Percentiles rank a stretch among this genome's conserved stretches.
phyloP scores from a whole-genome alignment of 1,140 invertebrate genomes.

The Drosophila lacertosa region DNA sequence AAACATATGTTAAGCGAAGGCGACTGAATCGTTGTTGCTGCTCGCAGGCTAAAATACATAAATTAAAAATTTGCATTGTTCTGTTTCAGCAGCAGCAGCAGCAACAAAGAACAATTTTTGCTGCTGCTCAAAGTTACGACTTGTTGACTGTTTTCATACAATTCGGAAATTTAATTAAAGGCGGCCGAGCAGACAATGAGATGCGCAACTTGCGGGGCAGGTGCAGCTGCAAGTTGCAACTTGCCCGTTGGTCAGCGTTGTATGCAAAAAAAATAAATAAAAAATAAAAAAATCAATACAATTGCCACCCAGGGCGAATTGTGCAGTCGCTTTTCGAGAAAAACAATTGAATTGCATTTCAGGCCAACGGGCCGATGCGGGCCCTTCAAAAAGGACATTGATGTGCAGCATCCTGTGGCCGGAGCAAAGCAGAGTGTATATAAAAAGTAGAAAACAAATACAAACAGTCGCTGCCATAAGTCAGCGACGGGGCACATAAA shows the following conservation, averaged over 20 bases:
- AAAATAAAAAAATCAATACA: constrained; percentile 81
- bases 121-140: constrained; percentile 73
- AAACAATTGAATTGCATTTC: constrained; percentile 84
- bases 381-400: constrained; percentile 69
- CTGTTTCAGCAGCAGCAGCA: constrained; percentile 66
- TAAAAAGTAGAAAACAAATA: too few relatives aligned
- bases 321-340: constrained; percentile 19
- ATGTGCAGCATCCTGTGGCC: constrained; percentile 73
- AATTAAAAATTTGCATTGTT: constrained; percentile 84
- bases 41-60: constrained; percentile 79
- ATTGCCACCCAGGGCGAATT: constrained; percentile 72
- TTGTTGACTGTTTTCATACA: constrained; percentile 82
- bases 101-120: constrained; percentile 50
- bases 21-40: constrained; percentile 37
- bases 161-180: constrained; percentile 83
- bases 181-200: constrained; percentile 80
- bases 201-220: constrained; percentile 57
- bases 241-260: constrained; percentile 22
- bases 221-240: constrained; percentile 45
- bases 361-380: constrained; percentile 39
- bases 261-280: constrained; percentile 70
- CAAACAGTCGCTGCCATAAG: constrained; percentile 50
- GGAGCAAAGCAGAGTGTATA: too few relatives aligned
- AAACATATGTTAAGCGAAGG: constrained; percentile 75
- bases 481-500: constrained; percentile 75